These are phyloP conservation scores for Megalops cyprinoides DNA, from an alignment of 2,797 vertebrate species.

Conservation along the genomic window DNA sequence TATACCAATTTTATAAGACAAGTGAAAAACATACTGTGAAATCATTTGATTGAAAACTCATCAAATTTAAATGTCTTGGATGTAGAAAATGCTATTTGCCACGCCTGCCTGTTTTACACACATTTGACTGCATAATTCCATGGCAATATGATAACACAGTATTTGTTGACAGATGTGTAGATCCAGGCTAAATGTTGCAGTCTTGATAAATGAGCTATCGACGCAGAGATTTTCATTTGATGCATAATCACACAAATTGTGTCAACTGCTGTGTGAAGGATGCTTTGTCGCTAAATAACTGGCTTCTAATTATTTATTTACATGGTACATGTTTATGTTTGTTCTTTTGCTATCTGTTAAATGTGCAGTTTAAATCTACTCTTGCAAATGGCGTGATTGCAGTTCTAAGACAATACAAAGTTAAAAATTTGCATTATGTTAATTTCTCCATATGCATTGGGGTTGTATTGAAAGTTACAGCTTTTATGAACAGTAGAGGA, in stretches of 20 bases:
- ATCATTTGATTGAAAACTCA: too few species aligned
- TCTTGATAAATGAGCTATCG: slow-evolving; percentile 1
- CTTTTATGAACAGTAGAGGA: not conserved
- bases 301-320: not conserved
- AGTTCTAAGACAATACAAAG: not conserved
- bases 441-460: not conserved
- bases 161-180: slow-evolving; percentile 13
- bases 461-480: not conserved
- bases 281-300: not conserved
- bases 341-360: not conserved
- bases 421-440: not conserved
- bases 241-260: not conserved
- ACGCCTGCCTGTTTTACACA: slow-evolving; percentile 8
- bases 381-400: not conserved
- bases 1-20: too few species aligned
- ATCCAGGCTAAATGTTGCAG: not conserved
- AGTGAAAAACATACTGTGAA: too few species aligned
- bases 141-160: not conserved
- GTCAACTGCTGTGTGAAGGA: not conserved
- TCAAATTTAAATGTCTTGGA: not conserved
- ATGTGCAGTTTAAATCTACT: not conserved
- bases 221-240: not conserved
- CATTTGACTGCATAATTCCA: not conserved
- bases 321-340: not conserved
- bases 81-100: not conserved